Percentiles rank a stretch among this genome's conserved stretches.
phyloP scores from a whole-genome alignment of 1,140 invertebrate genomes.

The Diprion similis region DNA sequence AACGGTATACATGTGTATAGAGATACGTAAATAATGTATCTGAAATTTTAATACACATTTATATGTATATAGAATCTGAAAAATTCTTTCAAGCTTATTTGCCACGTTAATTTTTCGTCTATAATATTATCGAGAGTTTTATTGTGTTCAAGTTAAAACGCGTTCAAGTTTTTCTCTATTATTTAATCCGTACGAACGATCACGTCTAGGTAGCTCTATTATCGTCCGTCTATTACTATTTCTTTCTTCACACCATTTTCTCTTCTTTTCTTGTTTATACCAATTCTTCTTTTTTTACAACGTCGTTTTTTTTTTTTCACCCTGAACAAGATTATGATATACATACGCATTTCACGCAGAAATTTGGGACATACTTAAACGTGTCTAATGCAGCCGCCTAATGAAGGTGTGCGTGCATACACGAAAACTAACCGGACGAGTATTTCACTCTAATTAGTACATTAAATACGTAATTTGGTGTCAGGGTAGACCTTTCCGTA shows the following conservation, averaged over 20 bases:
- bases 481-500: slow-evolving; percentile 65
- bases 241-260: not conserved
- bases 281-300: not conserved
- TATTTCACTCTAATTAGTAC: slow-evolving; percentile 61
- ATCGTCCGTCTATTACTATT: not conserved
- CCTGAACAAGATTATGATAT: not conserved
- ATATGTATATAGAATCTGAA: no score
- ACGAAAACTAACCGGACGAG: slow-evolving; percentile 49
- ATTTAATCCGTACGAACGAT: not conserved
- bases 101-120: slow-evolving; percentile 25
- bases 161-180: slow-evolving; percentile 14
- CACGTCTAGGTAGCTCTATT: not conserved
- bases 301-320: not conserved
- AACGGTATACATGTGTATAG: no score
- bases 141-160: slow-evolving; percentile 31
- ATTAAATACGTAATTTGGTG: slow-evolving; percentile 67
- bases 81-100: not conserved
- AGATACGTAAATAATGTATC: no score
- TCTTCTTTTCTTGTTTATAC: not conserved
- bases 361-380: no score
- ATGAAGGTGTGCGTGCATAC: no score
- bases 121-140: slow-evolving; percentile 25
- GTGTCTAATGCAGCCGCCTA: no score
- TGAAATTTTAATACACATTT: no score
- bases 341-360: not conserved